phyloP scores from a whole-genome alignment of 64 coral and sea anemone genomes.

The Orbicella faveolata region DNA sequence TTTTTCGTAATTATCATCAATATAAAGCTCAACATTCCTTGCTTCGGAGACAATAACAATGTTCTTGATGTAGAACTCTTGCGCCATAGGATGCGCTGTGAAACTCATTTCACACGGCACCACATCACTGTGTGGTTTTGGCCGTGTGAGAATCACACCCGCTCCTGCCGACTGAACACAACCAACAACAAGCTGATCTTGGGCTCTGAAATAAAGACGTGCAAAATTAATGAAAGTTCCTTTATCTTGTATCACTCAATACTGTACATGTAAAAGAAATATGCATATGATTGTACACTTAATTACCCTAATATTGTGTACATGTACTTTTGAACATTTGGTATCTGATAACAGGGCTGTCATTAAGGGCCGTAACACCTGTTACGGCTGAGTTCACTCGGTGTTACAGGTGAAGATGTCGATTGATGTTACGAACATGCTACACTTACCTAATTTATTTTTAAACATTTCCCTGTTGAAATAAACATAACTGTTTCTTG shows the following conservation, averaged over 20 bases:
- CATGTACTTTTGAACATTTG: no score
- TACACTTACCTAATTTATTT: no score
- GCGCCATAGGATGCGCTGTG: conserved; percentile 90
- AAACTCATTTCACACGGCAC: conserved; percentile 95
- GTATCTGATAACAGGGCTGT: no score
- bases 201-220: conserved; percentile 52
- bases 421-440: no score
- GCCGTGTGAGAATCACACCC: conserved; percentile 74
- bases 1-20: conserved; percentile 89
- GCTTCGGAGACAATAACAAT: conserved; percentile 97
- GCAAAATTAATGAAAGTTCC: background rate
- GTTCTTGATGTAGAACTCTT: conserved; percentile 94
- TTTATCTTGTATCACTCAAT: no score
- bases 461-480: no score
- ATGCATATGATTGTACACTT: background rate
- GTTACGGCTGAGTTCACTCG: no score
- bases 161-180: conserved; percentile 91
- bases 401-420: no score
- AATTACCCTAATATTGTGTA: no score
- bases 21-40: conserved; percentile 94
- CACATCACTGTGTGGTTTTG: conserved; percentile 64
- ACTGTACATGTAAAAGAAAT: background rate
- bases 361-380: no score
- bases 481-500: no score
- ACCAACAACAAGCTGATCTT: conserved; percentile 92